Conservation (phyloP, 2,888 invertebrate species). For the Galeopsomyia nigrocyanea region DNA sequence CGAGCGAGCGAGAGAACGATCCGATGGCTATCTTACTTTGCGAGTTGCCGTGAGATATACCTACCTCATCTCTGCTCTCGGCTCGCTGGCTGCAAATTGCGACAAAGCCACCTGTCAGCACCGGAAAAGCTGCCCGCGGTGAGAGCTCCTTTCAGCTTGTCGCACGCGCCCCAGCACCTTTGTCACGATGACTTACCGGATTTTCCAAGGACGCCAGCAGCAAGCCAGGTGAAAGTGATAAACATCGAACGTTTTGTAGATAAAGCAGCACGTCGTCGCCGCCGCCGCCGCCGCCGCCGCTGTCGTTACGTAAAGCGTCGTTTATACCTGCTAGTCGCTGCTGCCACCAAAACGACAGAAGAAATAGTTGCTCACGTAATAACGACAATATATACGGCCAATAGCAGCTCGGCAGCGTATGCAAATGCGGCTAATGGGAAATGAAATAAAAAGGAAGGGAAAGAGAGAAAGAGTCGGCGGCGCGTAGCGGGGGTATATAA, state of each 20-base stretch:
- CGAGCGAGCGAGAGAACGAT: too few species aligned
- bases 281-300: constrained; percentile 15
- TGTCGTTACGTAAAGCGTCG: too few species aligned
- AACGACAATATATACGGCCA: constrained; percentile 20
- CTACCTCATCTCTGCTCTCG: neutral
- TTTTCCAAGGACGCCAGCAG: too few species aligned
- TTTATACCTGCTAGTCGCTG: too few species aligned
- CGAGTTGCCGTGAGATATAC: neutral
- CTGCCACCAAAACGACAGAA: neutral
- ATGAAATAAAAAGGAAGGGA: constrained; percentile 34
- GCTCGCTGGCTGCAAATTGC: neutral
- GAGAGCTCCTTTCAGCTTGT: too few species aligned
- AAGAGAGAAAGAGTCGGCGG: neutral
- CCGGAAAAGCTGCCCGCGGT: constrained; percentile 6
- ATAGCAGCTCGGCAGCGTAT: constrained; percentile 23
- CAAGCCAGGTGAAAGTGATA: neutral
- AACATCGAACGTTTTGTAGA: too few species aligned
- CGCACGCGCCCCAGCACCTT: too few species aligned
- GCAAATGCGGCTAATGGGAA: constrained; percentile 47
- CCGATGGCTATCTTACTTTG: neutral
- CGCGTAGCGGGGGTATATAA: constrained; percentile 44
- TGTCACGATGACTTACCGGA: too few species aligned
- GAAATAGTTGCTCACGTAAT: constrained; percentile 23
- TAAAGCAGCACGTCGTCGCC: constrained; percentile 14
- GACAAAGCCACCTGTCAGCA: neutral